Evolutionary conservation across 2,888 invertebrate genomes (phyloP).

Genomic region (Thecophora atra): DNA sequence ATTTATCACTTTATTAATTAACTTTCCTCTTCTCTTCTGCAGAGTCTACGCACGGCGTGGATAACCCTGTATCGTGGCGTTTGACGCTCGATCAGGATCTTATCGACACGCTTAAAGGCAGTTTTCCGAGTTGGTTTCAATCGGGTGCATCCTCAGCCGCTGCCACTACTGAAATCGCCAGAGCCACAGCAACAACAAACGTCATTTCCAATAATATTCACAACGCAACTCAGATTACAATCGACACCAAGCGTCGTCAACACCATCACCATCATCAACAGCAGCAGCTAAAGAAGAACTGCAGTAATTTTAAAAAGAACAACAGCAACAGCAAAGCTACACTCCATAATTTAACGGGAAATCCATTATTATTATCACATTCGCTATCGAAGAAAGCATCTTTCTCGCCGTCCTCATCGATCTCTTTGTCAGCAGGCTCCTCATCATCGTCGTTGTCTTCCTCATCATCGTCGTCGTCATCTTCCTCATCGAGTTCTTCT

Average conservation of each 20-base stretch:
- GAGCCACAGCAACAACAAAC: constrained; percentile 42
- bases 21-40: constrained; percentile 58
- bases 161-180: constrained; percentile 47
- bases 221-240: constrained; percentile 45
- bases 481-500: not conserved
- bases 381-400: constrained; percentile 49
- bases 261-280: constrained; percentile 35
- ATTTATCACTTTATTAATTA: no score
- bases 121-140: constrained; percentile 94
- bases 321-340: constrained; percentile 45
- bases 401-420: constrained; percentile 41
- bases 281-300: constrained; percentile 11
- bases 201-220: constrained; percentile 38
- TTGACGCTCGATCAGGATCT: constrained; percentile 92
- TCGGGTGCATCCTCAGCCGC: constrained; percentile 51
- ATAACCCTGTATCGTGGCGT: constrained; percentile 86
- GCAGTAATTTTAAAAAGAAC: constrained; percentile 15
- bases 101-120: constrained; percentile 89
- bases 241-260: constrained; percentile 44
- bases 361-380: constrained; percentile 42
- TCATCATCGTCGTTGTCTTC: constrained; percentile 38
- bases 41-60: constrained; percentile 83
- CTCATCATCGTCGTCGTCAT: constrained; percentile 24
- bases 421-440: constrained; percentile 45
- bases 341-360: constrained; percentile 52